These are phyloP conservation scores for Centropyge bicolor DNA, from an alignment of 2,797 vertebrate genomes.

Conservation along the genomic window DNA sequence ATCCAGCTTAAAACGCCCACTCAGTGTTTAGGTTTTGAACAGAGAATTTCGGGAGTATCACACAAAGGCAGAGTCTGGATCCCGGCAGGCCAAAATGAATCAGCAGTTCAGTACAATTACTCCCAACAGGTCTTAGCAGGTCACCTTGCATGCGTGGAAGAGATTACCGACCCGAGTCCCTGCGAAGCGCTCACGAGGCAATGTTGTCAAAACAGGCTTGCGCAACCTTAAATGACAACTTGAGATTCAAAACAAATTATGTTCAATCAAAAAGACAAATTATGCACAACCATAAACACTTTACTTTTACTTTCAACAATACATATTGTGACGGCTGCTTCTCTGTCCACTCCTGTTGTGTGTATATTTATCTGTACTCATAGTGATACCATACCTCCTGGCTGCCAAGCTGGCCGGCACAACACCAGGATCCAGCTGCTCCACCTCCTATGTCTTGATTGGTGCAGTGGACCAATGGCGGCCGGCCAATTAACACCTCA, in stretches of 20 bases:
- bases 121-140: conserved; percentile 51
- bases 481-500: too few relatives aligned
- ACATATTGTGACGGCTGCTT: too few relatives aligned
- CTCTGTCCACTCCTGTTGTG: too few relatives aligned
- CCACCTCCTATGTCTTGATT: too few relatives aligned
- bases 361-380: too few relatives aligned
- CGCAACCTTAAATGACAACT: background rate
- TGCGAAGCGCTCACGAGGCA: background rate
- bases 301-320: background rate
- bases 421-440: too few relatives aligned
- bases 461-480: too few relatives aligned
- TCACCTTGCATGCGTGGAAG: conserved; percentile 33
- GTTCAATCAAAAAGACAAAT: background rate
- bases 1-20: background rate
- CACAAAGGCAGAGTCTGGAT: background rate
- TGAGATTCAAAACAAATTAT: background rate
- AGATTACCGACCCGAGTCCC: background rate
- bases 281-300: background rate
- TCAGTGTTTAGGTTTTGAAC: background rate
- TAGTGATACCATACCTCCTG: too few relatives aligned
- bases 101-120: conserved; percentile 2
- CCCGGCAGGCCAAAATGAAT: conserved; percentile 11
- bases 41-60: background rate
- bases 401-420: too few relatives aligned
- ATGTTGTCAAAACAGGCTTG: conserved; percentile 9